Base-by-base conservation (phyloP, 2,113 vertebrate genomes). In the Nyctereutes procyonoides region DNA sequence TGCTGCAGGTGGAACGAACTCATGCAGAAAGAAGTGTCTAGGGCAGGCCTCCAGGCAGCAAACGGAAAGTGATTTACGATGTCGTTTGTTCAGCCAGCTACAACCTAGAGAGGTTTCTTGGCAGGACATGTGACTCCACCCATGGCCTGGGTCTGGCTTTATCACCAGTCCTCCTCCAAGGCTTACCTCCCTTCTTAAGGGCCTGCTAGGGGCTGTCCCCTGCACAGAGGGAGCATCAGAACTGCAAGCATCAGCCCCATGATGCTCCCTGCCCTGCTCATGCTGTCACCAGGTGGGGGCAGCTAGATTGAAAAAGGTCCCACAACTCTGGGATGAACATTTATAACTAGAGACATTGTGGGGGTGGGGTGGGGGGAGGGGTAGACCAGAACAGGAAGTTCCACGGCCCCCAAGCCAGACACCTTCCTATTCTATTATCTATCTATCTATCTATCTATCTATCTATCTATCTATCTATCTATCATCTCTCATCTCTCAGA, bases 1-100 rank as follows among this genome's bases (percentile, higher is more conserved):
- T 48, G 56, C 32, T 26, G 2, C 28, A 65, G 55, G 19, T 71
- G 76, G 60, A 51, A 79, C 79, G 87, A 92, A 38, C 67, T 88
- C 87, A 81, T 14, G 30, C 43, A 96, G 35, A 77, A 53, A 32
- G 51, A 90, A 88, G 38, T 35, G 16, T 71, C 88, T n/a, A 76
- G 84, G 24, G 63, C 43, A 86, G 38, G 48, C 1, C 43, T 91
- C 58, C 53, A 26, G 38, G 65, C 73, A 69, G 67, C 77, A 85
- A 63, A 53, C 17, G 38, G 9, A 86, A 82, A 69, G 28, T 35
- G 48, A 88, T 77, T 85, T 62, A 87, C 26, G 22, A 81, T 51
- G 38, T 48, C 30, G 76, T 92, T 67, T 73, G 62, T 35, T 95
- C 92, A 62, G 28, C 43, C 58, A 67, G 16, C 79, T 62, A 9